Conservation (phyloP, 2,888 invertebrate genomes). For the Eristalis tenax region DNA sequence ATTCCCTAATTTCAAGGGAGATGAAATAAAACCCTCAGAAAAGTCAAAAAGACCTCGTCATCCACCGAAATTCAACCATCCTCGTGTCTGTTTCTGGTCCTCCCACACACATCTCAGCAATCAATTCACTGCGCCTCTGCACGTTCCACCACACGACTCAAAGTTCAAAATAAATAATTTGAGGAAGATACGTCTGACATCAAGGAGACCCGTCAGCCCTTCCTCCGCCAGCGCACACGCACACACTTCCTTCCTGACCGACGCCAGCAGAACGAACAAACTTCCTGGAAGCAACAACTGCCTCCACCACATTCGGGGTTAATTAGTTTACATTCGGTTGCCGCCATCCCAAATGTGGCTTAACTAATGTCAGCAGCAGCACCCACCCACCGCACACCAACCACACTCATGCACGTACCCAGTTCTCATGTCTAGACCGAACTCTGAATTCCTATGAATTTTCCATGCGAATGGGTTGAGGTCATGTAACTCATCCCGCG, state of each 20-base stretch:
- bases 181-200: background rate
- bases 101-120: background rate
- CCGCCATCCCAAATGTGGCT: background rate
- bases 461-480: background rate
- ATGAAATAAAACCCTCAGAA: background rate
- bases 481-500: background rate
- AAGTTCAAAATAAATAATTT: background rate
- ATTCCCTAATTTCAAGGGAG: background rate
- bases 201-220: background rate
- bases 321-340: slow-evolving; percentile 25
- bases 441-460: background rate
- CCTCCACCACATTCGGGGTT: background rate
- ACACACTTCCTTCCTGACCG: background rate
- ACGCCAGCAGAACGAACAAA: background rate
- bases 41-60: background rate
- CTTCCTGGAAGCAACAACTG: background rate
- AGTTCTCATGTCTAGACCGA: background rate
- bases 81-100: background rate
- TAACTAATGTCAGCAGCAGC: background rate
- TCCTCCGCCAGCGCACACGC: background rate
- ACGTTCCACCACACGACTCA: background rate
- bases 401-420: background rate
- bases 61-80: background rate
- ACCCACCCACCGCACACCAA: background rate
- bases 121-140: background rate